Evolutionary conservation across 1,140 invertebrate genomes (phyloP).

Genomic region (Trachymyrmex cornetzi): DNA sequence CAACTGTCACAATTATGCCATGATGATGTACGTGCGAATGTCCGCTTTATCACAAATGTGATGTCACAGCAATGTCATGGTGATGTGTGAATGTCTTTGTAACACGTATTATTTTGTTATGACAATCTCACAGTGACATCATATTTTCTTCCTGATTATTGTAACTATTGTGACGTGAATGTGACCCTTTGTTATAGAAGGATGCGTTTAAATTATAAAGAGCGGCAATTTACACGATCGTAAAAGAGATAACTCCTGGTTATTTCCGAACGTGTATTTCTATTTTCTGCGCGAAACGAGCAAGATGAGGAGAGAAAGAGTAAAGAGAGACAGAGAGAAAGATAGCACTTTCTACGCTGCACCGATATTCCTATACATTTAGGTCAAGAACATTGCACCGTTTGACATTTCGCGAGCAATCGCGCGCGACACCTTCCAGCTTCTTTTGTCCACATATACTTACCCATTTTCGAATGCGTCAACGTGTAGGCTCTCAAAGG

Average conservation of each 20-base stretch:
- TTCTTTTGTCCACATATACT: slow-evolving; percentile 71
- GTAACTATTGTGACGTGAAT: too few relatives aligned
- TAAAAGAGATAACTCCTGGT: background rate
- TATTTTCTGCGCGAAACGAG: slow-evolving; percentile 23
- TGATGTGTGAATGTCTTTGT: too few relatives aligned
- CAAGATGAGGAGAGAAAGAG: background rate
- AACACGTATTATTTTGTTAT: too few relatives aligned
- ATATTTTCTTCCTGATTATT: too few relatives aligned
- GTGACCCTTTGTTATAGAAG: too few relatives aligned
- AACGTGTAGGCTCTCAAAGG: slow-evolving; percentile 85
- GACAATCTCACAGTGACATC: too few relatives aligned
- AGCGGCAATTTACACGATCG: background rate
- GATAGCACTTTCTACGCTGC: slow-evolving; percentile 60
- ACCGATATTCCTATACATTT: slow-evolving; percentile 77
- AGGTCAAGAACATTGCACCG: slow-evolving; percentile 81
- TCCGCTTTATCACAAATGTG: too few relatives aligned
- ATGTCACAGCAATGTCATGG: too few relatives aligned
- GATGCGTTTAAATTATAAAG: background rate
- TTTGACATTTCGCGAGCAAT: slow-evolving; percentile 62
- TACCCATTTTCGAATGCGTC: slow-evolving; percentile 86
- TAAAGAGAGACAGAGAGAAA: background rate
- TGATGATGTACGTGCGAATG: too few relatives aligned
- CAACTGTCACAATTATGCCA: too few relatives aligned
- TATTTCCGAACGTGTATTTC: slow-evolving; percentile 28
- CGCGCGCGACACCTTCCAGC: slow-evolving; percentile 16